Evolutionary conservation across 2,888 invertebrate genomes (phyloP), one percentile per base, ranked within the genome.

Genomic region (Orthonychiurus folsomi): DNA sequence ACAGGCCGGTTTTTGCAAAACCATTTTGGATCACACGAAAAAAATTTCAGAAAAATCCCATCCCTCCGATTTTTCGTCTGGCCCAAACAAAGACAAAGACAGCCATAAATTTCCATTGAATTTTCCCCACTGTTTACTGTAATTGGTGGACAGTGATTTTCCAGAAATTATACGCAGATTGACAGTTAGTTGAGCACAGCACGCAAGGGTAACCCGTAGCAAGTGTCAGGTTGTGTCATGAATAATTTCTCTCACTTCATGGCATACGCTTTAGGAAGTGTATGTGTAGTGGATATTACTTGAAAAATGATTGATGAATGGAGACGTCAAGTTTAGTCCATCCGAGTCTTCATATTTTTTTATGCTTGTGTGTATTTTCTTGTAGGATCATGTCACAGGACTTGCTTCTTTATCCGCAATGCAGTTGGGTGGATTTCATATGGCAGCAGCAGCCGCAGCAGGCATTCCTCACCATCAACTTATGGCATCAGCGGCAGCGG

Each of bases 351-450:
- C 9, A 20, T 12, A 20, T 48, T 23, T 20, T 52, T 23, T 23
- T 20, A 12, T 20, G 3, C 21, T 52, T 52, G 52, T 23, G 48
- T 48, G 48, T 48, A 48, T 54, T 63, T 59, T 59, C 28, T 61
- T 62, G 53, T 60, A 70, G 72, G 70, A 72, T 63, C 70, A 71
- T 64, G 67, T 72, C 64, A 69, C 70, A 63, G 69, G 70, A 58
- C 65, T 70, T 54, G 70, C 70, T 55, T 69, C 70, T 56, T 69
- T 72, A 59, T 70, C 70, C 59, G 69, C 70, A 62, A 72, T 72
- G 72, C 72, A 72, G 64, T 65, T 72, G 56, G 72, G 72, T 56
- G 72, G 72, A 65, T 72, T 71, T 66, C 72, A 72, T 63, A 68
- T 66, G 65, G 63, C 56, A 50, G 69, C 66, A 63, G 69, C 68